phyloP scores from a whole-genome alignment of 2,113 vertebrate species.

The Ciconia maguari region DNA sequence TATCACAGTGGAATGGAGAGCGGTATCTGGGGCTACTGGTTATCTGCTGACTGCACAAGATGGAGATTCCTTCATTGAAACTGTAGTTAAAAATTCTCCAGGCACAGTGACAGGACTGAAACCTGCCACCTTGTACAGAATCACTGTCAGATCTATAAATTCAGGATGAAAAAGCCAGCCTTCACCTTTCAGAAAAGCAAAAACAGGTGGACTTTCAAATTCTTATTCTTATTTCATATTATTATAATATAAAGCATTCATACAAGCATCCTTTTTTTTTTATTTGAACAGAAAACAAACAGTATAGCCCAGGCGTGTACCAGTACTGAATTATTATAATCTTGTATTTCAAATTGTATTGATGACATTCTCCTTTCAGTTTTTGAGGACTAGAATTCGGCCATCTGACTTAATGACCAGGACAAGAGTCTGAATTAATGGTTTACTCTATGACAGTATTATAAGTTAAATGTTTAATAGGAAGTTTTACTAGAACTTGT shows the following conservation, averaged over 20 bases:
- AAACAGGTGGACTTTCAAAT: conserved; percentile 80
- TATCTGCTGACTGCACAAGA: conserved; percentile 82
- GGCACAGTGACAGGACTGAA: conserved; percentile 81
- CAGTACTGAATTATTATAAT: not conserved
- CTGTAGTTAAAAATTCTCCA: conserved; percentile 74
- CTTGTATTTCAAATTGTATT: not conserved
- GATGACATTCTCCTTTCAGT: not conserved
- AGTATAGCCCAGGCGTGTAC: not conserved
- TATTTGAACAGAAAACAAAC: not conserved
- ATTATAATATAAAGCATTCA: not conserved
- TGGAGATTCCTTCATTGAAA: conserved; percentile 78
- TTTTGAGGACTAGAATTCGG: not conserved
- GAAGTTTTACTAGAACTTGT: not conserved
- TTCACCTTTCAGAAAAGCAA: conserved; percentile 75
- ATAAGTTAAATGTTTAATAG: not conserved
- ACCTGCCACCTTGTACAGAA: conserved; percentile 80
- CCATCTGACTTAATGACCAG: not conserved
- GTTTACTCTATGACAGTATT: not conserved
- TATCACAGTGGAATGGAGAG: conserved; percentile 88
- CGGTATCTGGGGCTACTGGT: conserved; percentile 79
- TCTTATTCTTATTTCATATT: not conserved
- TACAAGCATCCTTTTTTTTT: not conserved
- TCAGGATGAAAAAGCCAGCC: conserved; percentile 84
- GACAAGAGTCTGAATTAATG: not conserved
- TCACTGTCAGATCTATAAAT: conserved; percentile 86